Base-by-base conservation (phyloP, 2,113 vertebrate genomes). In the mouse (Mus musculus) region DNA sequence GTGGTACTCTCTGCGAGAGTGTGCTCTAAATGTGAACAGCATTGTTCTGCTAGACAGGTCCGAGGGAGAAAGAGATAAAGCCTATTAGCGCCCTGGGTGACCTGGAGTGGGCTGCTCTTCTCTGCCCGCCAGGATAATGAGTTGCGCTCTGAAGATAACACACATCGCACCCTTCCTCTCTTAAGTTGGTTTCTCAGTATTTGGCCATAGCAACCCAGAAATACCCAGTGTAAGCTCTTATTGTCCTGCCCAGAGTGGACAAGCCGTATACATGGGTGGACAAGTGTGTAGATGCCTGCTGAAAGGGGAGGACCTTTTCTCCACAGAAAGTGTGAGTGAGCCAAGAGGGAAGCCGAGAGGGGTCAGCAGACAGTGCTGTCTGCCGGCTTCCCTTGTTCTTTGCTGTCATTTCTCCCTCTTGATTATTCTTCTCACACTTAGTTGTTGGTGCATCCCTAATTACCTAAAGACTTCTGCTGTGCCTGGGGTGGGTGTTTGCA, bases 291-390 rank as follows among this genome's bases (percentile, higher is more conserved):
- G 75, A 36, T 42, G 78, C 12, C 36, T 87, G 30, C 14, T 4
- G 59, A 8, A 4, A 80, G 56, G 73, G 81, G 73, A 54, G 56
- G 65, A 78, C 71, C 13, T 49, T 12, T 5, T 90, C 12, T 85
- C 16, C 33, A 22, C 8, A 61, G 67, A 78, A 56, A 71, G 0
- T 0, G 0, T 20, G 52, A 30, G 0, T 20, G 52, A 30, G 19
- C 16, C 22, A 1, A 36, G 10, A 63, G 81, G 56, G 59, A 63
- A 42, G 59, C 17, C 3, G 0, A 39, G 88, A 52, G 73, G 12
- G 59, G 3, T 67, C n/a, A 67, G 56, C 20, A 52, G 77, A 17
- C 65, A 28, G 7, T 4, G 59, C 20, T 90, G 9, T 94, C n/a
- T 20, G 20, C 20, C 3, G 84, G 3, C 39, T 46, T 72, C 14